Evolutionary conservation across 2,113 vertebrate species (phyloP).

Genomic region (Poecile atricapillus): DNA sequence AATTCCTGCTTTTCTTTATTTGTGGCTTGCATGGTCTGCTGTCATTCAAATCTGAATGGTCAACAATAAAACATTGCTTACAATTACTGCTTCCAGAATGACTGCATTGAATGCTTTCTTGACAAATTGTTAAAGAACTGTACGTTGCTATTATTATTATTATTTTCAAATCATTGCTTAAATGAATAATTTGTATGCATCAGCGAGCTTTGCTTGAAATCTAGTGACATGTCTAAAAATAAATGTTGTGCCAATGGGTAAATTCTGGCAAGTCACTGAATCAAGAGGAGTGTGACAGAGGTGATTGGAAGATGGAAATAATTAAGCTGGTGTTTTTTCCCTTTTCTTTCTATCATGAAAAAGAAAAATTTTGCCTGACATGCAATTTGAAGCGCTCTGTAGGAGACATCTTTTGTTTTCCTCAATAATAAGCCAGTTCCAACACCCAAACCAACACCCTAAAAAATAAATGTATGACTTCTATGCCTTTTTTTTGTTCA

Average conservation of each 20-base stretch:
- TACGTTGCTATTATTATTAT: constrained; percentile 47
- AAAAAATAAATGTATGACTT: constrained; percentile 38
- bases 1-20: background rate
- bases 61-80: background rate
- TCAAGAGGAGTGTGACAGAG: constrained; percentile 62
- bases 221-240: constrained; percentile 66
- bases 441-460: constrained; percentile 11
- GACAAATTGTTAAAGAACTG: constrained; percentile 16
- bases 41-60: constrained; percentile 43
- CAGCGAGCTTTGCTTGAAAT: constrained; percentile 54
- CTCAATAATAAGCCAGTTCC: constrained; percentile 1
- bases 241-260: constrained; percentile 60
- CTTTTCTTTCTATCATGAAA: constrained; percentile 7
- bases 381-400: constrained; percentile 20
- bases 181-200: constrained; percentile 63
- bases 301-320: constrained; percentile 52
- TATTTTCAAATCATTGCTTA: constrained; percentile 71
- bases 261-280: constrained; percentile 64
- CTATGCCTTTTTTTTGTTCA: background rate
- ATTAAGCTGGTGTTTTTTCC: constrained; percentile 47
- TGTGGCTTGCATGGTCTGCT: background rate
- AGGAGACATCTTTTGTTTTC: constrained; percentile 32
- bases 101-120: constrained; percentile 34
- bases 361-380: background rate
- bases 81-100: constrained; percentile 48